Base-by-base conservation (phyloP, 2,113 vertebrate genomes). In the Mohoua ochrocephala region DNA sequence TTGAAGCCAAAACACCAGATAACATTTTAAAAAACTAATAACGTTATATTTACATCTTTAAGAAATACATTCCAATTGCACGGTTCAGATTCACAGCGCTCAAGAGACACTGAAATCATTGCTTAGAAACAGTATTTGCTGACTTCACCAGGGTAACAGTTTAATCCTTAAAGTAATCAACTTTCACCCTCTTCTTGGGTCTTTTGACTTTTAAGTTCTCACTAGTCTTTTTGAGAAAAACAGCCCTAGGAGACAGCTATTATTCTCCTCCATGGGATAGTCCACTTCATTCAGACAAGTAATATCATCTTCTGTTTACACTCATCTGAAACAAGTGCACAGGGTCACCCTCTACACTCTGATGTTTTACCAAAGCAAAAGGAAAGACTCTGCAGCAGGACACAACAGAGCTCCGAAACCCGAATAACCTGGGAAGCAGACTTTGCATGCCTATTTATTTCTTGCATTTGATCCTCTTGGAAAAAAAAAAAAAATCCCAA, bases 101-200 rank as follows among this genome's bases (percentile, higher is more conserved):
- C 92, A 75, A 91, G 97, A 98, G 98, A 96, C 95, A 96, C 97
- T 97, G 97, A 98, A 97, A 92, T 96, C 96, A 98, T 97, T 96
- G 75, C 98, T 98, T 98, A 97, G 98, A 97, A 98, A 98, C 97
- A 97, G 95, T 98, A 97, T 98, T 98, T 98, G 97, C 98, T 97
- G 97, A 97, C 96, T 97, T 98, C 98, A 97, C 98, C 96, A 91
- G 95, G 98, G 98, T 94, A 98, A 98, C 98, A 97, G 97, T 95
- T 97, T 98, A 98, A 98, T 98, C 98, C 97, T 97, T 96, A 98
- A 98, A 97, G 98, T 97, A 98, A 98, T 98, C 97, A 97, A 98
- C 97, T 97, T 97, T 98, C 96, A 96, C 97, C 87, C 91, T 96
- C 80, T 95, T 97, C 97, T 97, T 94, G 93, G 81, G 95, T 97